A percentile compares a stretch with the other conserved stretches of the same genome.
phyloP scores from a whole-genome alignment of 2,797 vertebrate species.

The Odontamblyopus rebecca region DNA sequence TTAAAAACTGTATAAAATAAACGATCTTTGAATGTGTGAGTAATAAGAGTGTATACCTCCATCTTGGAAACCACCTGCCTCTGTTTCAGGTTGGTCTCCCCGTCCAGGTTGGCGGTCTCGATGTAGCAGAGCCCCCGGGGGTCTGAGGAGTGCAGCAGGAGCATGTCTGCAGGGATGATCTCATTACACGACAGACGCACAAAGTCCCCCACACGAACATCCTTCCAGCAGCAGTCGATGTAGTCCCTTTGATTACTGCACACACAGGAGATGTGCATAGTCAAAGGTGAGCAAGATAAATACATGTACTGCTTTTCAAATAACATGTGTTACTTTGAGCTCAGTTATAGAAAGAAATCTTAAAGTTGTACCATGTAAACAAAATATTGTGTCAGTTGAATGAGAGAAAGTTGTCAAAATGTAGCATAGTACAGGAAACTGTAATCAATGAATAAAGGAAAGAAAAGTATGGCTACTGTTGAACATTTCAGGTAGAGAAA shows the following conservation, averaged over 20 bases:
- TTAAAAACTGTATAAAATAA: not conserved
- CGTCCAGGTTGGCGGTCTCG: constrained; percentile 92
- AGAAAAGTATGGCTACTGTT: too few species aligned
- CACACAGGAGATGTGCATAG: not conserved
- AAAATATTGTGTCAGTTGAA: too few species aligned
- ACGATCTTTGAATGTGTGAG: not conserved
- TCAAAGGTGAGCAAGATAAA: not conserved
- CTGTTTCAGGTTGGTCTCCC: constrained; percentile 95
- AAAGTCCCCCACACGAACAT: constrained; percentile 90
- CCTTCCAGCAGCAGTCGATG: constrained; percentile 84
- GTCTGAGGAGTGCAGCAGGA: constrained; percentile 90
- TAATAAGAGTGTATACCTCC: constrained; percentile 40
- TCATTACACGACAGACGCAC: constrained; percentile 91
- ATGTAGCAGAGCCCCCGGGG: constrained; percentile 89
- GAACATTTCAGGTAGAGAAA: too few species aligned
- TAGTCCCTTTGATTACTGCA: constrained; percentile 83
- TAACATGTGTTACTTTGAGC: not conserved
- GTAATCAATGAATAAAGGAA: too few species aligned
- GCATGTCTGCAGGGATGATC: constrained; percentile 91
- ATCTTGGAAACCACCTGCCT: constrained; percentile 87
- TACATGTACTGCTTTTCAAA: not conserved
- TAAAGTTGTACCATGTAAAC: not conserved
- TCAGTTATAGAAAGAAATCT: not conserved
- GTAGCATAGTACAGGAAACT: too few species aligned
- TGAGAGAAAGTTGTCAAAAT: too few species aligned